A percentile compares a stretch with the other conserved stretches of the same genome.
Conservation (phyloP, 2,797 vertebrate genomes). For the Erithacus rubecula region DNA sequence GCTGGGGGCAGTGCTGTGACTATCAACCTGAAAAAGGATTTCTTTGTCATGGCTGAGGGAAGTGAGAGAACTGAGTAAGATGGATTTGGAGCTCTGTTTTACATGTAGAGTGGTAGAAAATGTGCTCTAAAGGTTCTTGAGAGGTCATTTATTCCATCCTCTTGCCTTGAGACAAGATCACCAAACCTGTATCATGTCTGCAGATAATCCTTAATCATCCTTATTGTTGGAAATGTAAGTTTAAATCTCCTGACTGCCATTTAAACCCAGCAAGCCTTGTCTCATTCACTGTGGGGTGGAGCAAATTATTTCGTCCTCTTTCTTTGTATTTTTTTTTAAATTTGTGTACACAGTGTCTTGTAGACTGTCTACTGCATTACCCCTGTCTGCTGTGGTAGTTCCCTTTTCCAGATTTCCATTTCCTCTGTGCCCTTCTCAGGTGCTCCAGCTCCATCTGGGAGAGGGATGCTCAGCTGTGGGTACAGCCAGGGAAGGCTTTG, state of each 20-base stretch:
- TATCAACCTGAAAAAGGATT: neutral
- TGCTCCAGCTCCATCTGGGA: neutral
- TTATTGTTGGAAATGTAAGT: neutral
- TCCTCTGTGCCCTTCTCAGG: neutral
- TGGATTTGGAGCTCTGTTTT: neutral
- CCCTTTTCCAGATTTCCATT: neutral
- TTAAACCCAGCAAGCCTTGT: neutral
- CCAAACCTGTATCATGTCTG: neutral
- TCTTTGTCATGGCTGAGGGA: neutral
- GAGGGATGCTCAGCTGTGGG: rapidly evolving
- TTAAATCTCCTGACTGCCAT: neutral
- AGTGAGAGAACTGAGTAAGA: neutral
- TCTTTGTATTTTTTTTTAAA: neutral
- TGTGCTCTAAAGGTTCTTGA: neutral
- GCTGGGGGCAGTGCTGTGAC: neutral
- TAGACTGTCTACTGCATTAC: neutral
- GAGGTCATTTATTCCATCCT: neutral
- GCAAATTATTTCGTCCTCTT: neutral
- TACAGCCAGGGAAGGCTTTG: neutral
- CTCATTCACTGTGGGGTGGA: neutral
- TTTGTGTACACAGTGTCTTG: neutral
- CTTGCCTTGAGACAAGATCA: neutral
- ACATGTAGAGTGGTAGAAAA: neutral
- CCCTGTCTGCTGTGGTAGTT: neutral
- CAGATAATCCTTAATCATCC: neutral